phyloP scores from a whole-genome alignment of 2,797 vertebrate species.

The Propithecus deckenii region DNA sequence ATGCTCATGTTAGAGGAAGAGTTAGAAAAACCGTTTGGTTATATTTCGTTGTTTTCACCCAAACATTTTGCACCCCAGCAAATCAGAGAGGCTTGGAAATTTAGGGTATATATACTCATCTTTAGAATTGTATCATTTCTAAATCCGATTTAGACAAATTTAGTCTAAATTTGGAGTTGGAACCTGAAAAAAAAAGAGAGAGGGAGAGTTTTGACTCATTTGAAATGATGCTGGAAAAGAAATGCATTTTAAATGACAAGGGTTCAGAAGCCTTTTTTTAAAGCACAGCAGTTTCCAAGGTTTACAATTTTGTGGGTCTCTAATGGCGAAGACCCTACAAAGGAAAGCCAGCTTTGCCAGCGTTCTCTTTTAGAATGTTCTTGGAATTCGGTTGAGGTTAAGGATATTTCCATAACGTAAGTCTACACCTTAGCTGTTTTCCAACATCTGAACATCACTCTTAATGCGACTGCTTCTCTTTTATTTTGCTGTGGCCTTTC shows the following conservation, averaged over 20 bases:
- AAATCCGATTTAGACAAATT: constrained; percentile 53
- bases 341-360: constrained; percentile 41
- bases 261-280: constrained; percentile 46
- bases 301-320: constrained; percentile 77
- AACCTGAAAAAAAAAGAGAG: neutral
- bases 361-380: neutral
- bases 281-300: constrained; percentile 71
- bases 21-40: neutral
- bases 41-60: neutral
- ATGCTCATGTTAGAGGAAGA: neutral
- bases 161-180: neutral
- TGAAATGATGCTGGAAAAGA: constrained; percentile 67
- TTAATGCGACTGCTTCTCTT: constrained; percentile 42
- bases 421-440: constrained; percentile 64
- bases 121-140: constrained; percentile 17
- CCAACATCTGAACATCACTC: constrained; percentile 67
- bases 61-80: neutral
- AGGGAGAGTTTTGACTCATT: constrained; percentile 53
- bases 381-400: constrained; percentile 63
- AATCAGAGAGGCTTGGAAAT: neutral
- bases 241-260: constrained; percentile 73
- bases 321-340: constrained; percentile 67
- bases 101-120: neutral
- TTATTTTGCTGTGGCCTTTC: constrained; percentile 66
- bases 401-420: constrained; percentile 71